Conservation (phyloP, 64 coral and sea anemone genomes). For the Pachyseris speciosa region DNA sequence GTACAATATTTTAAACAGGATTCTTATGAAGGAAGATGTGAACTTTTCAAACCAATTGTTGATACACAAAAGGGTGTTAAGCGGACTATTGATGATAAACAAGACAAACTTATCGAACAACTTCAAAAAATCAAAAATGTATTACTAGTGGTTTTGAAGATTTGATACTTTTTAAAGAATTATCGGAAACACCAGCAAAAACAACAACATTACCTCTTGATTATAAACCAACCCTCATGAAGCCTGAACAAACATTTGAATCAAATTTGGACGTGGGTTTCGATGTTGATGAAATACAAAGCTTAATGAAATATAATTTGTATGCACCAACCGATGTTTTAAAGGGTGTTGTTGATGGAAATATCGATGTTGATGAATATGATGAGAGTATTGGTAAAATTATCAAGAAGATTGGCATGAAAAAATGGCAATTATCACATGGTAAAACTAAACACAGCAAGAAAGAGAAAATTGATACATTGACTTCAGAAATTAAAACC, state of each 20-base stretch:
- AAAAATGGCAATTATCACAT: too few relatives aligned
- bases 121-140: neutral
- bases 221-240: neutral
- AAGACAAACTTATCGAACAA: neutral
- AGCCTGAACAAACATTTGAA: neutral
- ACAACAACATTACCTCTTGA: slow-evolving; percentile 43
- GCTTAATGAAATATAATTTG: neutral
- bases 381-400: neutral
- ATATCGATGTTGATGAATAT: neutral
- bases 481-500: too few relatives aligned
- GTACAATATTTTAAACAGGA: slow-evolving; percentile 3
- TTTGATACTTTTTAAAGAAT: neutral
- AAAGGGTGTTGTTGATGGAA: neutral
- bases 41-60: too few relatives aligned
- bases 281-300: neutral
- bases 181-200: neutral
- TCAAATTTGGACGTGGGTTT: neutral
- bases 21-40: neutral
- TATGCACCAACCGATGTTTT: neutral
- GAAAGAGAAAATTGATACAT: too few relatives aligned
- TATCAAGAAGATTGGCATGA: too few relatives aligned
- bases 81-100: too few relatives aligned
- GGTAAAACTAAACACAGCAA: too few relatives aligned
- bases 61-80: too few relatives aligned
- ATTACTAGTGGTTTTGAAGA: neutral